Evolutionary conservation across 92 coral and sea anemone species (phyloP).

Genomic region (Zoanthus sociatus): DNA sequence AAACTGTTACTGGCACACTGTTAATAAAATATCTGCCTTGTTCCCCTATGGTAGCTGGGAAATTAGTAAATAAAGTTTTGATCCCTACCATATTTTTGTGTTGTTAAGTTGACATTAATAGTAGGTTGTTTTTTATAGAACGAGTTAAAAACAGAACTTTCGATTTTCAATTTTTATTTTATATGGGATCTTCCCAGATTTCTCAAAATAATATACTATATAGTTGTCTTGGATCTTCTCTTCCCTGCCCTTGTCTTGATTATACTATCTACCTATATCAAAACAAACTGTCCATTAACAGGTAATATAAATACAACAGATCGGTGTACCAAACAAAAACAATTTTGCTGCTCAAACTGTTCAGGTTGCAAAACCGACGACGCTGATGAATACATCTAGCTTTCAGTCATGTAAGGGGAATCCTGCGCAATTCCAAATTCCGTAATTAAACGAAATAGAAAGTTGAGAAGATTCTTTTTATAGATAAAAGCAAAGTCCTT

Average conservation of each 20-base stretch:
- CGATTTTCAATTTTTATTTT: constrained; percentile 1
- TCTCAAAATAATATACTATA: constrained; percentile 1
- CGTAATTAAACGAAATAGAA: background rate
- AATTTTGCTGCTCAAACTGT: constrained; percentile 6
- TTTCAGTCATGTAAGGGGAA: constrained; percentile 5
- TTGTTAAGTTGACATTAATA: constrained; percentile 2
- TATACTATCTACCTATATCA: background rate
- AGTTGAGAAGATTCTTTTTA: background rate
- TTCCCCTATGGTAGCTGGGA: constrained; percentile 7
- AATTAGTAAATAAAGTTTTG: background rate
- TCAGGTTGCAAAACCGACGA: constrained; percentile 4
- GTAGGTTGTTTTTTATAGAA: background rate
- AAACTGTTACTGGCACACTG: constrained; percentile 4
- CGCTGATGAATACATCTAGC: background rate
- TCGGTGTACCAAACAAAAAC: constrained; percentile 7
- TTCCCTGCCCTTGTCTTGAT: constrained; percentile 6
- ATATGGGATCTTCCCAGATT: background rate
- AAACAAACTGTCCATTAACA: constrained; percentile 8
- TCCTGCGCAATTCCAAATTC: background rate
- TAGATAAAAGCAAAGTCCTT: constrained; percentile 4
- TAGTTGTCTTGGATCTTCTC: constrained; percentile 5
- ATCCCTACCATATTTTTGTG: constrained; percentile 7
- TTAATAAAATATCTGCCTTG: constrained; percentile 1
- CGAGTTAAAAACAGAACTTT: background rate
- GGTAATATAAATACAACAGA: background rate